phyloP scores from a whole-genome alignment of 2,113 vertebrate genomes.

The Anser brachyrhynchus region DNA sequence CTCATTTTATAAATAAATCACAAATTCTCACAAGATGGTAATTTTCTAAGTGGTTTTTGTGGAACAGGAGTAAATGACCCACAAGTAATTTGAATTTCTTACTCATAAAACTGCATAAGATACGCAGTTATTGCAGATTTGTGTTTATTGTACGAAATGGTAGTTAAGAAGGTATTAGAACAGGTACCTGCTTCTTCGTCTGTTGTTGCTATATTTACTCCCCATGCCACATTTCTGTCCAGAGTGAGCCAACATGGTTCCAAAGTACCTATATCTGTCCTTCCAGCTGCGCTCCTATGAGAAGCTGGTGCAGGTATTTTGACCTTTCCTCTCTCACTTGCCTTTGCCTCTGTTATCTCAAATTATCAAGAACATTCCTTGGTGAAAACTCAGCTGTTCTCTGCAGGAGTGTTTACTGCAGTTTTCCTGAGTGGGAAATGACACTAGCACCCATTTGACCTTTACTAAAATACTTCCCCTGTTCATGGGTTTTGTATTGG shows the following conservation, averaged over 20 bases:
- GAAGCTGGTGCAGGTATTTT: conserved; percentile 22
- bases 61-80: background rate
- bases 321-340: conserved; percentile 37
- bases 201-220: background rate
- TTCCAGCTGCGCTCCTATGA: background rate
- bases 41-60: background rate
- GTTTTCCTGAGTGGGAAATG: conserved; percentile 35
- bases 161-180: background rate
- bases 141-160: background rate
- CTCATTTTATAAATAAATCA: background rate
- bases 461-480: conserved; percentile 44
- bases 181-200: background rate
- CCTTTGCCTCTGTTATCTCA: conserved; percentile 55
- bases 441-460: conserved; percentile 21
- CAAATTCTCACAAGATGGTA: background rate
- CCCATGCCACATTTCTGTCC: background rate
- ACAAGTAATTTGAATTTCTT: background rate
- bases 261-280: background rate
- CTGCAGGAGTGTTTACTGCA: conserved; percentile 43
- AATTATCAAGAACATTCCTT: conserved; percentile 35
- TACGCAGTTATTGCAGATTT: background rate
- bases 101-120: background rate
- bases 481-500: conserved; percentile 22
- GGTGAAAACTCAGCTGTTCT: conserved; percentile 62
- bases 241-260: background rate